These are phyloP conservation scores for Isotomurus palustris DNA, from an alignment of 2,888 invertebrate species.

Conservation along the genomic window DNA sequence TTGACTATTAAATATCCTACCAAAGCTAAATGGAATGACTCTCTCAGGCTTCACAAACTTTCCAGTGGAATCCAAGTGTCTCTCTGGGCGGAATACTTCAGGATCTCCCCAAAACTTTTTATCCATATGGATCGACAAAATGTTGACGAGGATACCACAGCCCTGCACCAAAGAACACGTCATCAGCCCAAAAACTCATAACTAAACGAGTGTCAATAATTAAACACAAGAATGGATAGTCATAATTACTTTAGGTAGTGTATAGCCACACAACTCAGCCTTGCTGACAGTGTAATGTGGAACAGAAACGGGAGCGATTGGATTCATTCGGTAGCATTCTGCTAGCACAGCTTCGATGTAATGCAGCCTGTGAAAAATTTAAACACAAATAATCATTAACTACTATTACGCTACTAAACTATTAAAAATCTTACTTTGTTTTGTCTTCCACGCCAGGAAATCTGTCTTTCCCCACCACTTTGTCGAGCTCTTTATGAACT, in stretches of 20 bases:
- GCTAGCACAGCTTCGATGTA: constrained; percentile 57
- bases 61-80: constrained; percentile 42
- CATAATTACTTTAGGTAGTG: constrained; percentile 53
- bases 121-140: constrained; percentile 44
- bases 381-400: neutral
- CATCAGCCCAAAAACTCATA: constrained; percentile 14
- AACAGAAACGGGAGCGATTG: constrained; percentile 53
- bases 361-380: constrained; percentile 50
- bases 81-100: constrained; percentile 44
- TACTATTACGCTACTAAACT: too few species aligned
- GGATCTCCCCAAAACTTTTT: constrained; percentile 44
- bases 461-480: constrained; percentile 25
- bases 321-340: constrained; percentile 54
- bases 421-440: constrained; percentile 3
- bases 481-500: constrained; percentile 29
- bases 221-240: neutral
- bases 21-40: constrained; percentile 45
- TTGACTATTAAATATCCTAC: constrained; percentile 28
- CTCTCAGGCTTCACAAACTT: constrained; percentile 39
- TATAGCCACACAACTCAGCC: constrained; percentile 57
- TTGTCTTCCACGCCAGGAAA: constrained; percentile 29
- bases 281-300: constrained; percentile 56
- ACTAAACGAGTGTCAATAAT: neutral
- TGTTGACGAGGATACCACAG: constrained; percentile 36
- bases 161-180: constrained; percentile 16